phyloP scores from a whole-genome alignment of 2,888 invertebrate species.

The Himalopsyche japonica region DNA sequence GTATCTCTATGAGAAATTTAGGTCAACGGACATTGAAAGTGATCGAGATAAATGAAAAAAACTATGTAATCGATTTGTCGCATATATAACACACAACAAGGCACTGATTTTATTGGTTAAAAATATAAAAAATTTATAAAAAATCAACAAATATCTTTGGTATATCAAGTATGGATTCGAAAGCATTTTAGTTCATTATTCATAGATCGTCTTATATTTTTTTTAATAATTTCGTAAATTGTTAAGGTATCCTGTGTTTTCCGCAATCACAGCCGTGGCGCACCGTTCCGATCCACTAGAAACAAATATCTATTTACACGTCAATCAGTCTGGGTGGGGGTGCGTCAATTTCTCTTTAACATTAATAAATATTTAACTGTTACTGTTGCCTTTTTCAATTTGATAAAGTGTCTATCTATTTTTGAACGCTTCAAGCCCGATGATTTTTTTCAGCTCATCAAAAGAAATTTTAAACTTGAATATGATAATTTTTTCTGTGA shows the following conservation, averaged over 20 bases:
- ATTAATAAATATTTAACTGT: not conserved
- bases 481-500: no score
- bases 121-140: slow-evolving; percentile 27
- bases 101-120: slow-evolving; percentile 34
- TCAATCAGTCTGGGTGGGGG: not conserved
- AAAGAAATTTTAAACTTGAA: no score
- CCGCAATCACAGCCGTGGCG: slow-evolving; percentile 38
- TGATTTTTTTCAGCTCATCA: no score
- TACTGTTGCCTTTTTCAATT: not conserved
- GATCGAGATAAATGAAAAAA: slow-evolving; percentile 26
- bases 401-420: not conserved
- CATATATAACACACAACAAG: slow-evolving; percentile 29
- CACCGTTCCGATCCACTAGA: not conserved
- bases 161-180: slow-evolving; percentile 27
- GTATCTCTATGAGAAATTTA: not conserved
- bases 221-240: slow-evolving; percentile 1
- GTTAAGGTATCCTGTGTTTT: slow-evolving; percentile 38
- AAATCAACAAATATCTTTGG: slow-evolving; percentile 40
- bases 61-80: slow-evolving; percentile 24
- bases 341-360: not conserved
- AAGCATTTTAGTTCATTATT: not conserved
- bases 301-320: slow-evolving; percentile 6
- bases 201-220: not conserved
- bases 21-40: not conserved
- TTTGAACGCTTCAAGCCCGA: not conserved